Evolutionary conservation across 2,888 invertebrate species (phyloP).

Genomic region (Muschampia plurimacula): DNA sequence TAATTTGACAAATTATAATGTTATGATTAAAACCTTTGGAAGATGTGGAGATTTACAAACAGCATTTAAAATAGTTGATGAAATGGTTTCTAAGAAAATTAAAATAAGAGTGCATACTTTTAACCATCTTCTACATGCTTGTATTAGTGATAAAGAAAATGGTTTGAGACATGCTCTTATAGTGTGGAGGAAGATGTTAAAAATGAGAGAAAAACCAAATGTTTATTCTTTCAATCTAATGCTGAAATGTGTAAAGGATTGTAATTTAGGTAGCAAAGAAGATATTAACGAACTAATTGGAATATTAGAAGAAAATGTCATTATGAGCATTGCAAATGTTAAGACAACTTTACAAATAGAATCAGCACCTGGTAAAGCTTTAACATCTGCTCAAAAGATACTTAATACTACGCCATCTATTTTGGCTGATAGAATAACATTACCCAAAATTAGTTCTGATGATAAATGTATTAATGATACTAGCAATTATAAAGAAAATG

Average conservation of each 20-base stretch:
- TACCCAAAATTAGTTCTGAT: neutral
- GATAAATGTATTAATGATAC: neutral
- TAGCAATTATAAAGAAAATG: neutral
- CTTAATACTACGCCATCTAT: neutral
- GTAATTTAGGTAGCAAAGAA: slow-evolving; percentile 89
- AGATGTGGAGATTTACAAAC: slow-evolving; percentile 91
- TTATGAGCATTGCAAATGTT: slow-evolving; percentile 41
- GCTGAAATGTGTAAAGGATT: slow-evolving; percentile 92
- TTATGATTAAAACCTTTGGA: slow-evolving; percentile 97
- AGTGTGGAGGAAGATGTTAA: slow-evolving; percentile 94
- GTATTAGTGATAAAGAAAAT: slow-evolving; percentile 90
- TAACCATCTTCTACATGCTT: slow-evolving; percentile 93
- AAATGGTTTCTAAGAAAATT: slow-evolving; percentile 89
- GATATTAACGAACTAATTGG: slow-evolving; percentile 83
- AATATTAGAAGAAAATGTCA: slow-evolving; percentile 59
- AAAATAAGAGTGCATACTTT: slow-evolving; percentile 88
- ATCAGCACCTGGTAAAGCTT: slow-evolving; percentile 22
- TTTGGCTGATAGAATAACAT: neutral
- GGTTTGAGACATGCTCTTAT: slow-evolving; percentile 93
- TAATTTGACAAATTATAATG: slow-evolving; percentile 92
- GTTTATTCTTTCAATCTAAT: slow-evolving; percentile 93
- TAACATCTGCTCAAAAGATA: neutral
- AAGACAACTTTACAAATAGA: slow-evolving; percentile 47
- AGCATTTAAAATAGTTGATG: slow-evolving; percentile 94
- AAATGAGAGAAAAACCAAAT: slow-evolving; percentile 87